Base-by-base conservation (phyloP, 2,113 vertebrate genomes). In the Melanostigma gelatinosum region DNA sequence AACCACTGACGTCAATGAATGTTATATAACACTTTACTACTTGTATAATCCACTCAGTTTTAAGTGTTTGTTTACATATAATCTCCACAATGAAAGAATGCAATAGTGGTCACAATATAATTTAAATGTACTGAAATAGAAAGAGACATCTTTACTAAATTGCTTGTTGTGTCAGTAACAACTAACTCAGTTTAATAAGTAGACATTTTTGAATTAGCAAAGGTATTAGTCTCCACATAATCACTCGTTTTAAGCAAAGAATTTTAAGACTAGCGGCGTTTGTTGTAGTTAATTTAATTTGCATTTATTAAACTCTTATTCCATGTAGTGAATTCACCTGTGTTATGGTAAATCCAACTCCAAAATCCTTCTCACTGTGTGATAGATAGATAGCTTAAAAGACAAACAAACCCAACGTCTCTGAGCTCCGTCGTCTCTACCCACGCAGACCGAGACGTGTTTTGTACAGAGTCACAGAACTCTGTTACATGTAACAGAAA, bases 1-100 rank as follows among this genome's bases (percentile, higher is more conserved):
- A 0, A 66, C 1, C 12, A 2, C 64, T 20, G 40, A 1, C 36
- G 3, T 27, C 13, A 65, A 3, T 0, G 8, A 0, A 0, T 6
- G 6, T 66, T 42, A 32, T 44, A 24, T 16, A 57, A 66, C 6
- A 38, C 24, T 55, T 66, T 22, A 32, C 48, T 9, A 4, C 3
- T 55, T 0, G 9, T 63, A 0, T 64, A 54, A 54, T 64, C 73
- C 16, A 13, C 10, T 15, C 20, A 0, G 8, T 62, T 46, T 24
- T 4, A n/a, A 32, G 7, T 16, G 9, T 62, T 32, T 29, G 36
- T 16, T 27, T 29, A 13, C 4, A 27, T 44, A 27, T 22, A 27
- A 40, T 27, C 61, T 27, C 32, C 48, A 38, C n/a, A 40, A 18
- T 44, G 6, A 29, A 8, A 34, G 9, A n/a, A 16, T 1, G 7